Base-by-base conservation (phyloP, 2,888 invertebrate species). In the Leucophenga montana region DNA sequence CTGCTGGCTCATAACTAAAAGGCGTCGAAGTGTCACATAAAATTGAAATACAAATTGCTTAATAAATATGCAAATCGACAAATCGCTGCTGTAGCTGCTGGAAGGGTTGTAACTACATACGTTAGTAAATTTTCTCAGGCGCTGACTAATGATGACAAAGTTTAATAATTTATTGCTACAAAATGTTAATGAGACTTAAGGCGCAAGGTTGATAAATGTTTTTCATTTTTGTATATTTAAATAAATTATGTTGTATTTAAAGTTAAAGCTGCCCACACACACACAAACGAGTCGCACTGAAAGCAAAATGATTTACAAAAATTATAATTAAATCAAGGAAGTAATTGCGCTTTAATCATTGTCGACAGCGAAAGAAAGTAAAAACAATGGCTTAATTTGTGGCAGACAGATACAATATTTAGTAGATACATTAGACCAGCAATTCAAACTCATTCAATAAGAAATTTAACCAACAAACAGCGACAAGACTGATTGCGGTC, bases 301-400 rank as follows among this genome's bases (percentile, higher is more conserved):
- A 46, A 59, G n/a, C 9, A 67, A 11, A 56, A 44, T 46, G n/a
- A 61, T 48, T 27, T 62, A 33, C 59, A 33, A 22, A 64, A 69
- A 69, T 59, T 74, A 70, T 77, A 76, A 78, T 77, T 84, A 80
- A 77, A 77, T 79, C 79, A 77, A 83, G 85, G 83, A 85, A 83
- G 83, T 81, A 80, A 78, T 81, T 80, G 77, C 71, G 69, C 67
- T 57, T 66, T 62, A 68, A 50, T 50, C 50, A 70, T 18, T 14
- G 16, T 16, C 50, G 16, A 50, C n/a, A 50, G n/a, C 18, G 13
- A n/a, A 50, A 50, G 16, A 44, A 54, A 27, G 27, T 27, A 27
- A 31, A 69, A n/a, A 69, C 69, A 69, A 69, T 69, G 59, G 59
- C 69, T 69, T 66, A 48, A 69, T 65, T 57, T 50, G 57, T 46